Evolutionary conservation across 2,113 vertebrate genomes (phyloP), one percentile per base, ranked within the genome.

Genomic region (Cheirogaleus medius): DNA sequence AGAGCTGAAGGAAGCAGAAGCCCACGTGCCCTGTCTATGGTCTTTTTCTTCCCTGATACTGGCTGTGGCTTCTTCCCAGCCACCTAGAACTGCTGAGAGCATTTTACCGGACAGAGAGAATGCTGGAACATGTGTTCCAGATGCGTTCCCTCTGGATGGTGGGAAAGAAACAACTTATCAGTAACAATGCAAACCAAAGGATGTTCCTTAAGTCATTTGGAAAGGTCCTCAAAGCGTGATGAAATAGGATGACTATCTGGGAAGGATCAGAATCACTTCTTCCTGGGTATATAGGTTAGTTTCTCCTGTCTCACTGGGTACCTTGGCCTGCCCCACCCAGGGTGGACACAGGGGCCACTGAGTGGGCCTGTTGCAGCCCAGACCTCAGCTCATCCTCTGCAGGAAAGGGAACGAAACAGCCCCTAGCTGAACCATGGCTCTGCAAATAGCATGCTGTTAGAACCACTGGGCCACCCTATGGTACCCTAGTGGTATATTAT

Each of bases 401-500:
- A 58, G 39, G 27, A 20, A 69, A 12, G 1, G 21, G 4, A 76
- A 66, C 39, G 42, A n/a, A n/a, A 11, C 25, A 49, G 49, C 6
- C 23, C 8, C 52, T 17, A 17, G 8, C 37, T 17, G 52, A 3
- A 6, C 39, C 14, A 2, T 11, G 1, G 2, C 27, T 69, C 11
- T 44, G 39, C 21, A 52, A n/a, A 60, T 0, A 12, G 0, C 64
- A 81, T 17, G 5, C 2, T 8, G 1, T 69, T 23, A 39, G 18
- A 78, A 9, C 27, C 20, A 4, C 0, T 3, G 44, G 27, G 21
- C 37, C 23, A 1, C 27, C 29, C 68, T 17, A 1, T 13, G 5
- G 32, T 17, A 4, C 4, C 69, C 49, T 77, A 6, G 15, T 49
- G 39, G 15, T 7, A 9, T 15, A 4, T 27, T 17, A 13, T 10